A percentile compares a stretch with the other conserved stretches of the same genome.
These are phyloP conservation scores for Odontocolon sp. DNA, from an alignment of 2,888 invertebrate genomes.

Conservation along the genomic window DNA sequence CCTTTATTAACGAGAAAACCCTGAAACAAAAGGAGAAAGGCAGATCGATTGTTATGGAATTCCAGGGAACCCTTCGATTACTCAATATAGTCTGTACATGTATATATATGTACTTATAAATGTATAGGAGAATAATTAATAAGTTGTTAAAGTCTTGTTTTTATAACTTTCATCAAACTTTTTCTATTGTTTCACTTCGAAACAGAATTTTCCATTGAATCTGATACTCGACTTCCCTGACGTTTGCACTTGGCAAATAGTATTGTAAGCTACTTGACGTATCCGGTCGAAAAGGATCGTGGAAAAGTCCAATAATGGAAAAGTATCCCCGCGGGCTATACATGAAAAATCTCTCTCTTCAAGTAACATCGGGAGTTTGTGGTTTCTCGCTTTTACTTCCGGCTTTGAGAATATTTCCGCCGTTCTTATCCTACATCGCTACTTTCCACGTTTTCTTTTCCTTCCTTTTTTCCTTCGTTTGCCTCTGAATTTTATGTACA, in stretches of 20 bases:
- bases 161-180: neutral
- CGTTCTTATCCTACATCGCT: constrained; percentile 19
- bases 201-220: neutral
- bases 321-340: constrained; percentile 40
- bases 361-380: constrained; percentile 44
- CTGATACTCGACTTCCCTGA: constrained; percentile 29
- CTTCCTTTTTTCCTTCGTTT: constrained; percentile 11
- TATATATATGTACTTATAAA: too few species aligned
- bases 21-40: too few species aligned
- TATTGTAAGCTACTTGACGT: constrained; percentile 19
- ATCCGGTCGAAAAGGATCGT: neutral
- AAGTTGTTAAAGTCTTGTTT: neutral
- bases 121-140: neutral
- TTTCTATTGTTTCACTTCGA: neutral
- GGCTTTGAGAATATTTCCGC: constrained; percentile 4
- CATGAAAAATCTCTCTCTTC: constrained; percentile 41
- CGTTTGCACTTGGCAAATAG: constrained; percentile 34
- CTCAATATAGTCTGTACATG: too few species aligned
- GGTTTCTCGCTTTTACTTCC: constrained; percentile 18
- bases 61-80: too few species aligned
- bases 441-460: constrained; percentile 17
- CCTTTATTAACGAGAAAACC: neutral
- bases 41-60: neutral
- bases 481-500: constrained; percentile 24
- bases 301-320: constrained; percentile 56